phyloP scores from a whole-genome alignment of 2,888 invertebrate genomes.

The Endomychus coccineus region DNA sequence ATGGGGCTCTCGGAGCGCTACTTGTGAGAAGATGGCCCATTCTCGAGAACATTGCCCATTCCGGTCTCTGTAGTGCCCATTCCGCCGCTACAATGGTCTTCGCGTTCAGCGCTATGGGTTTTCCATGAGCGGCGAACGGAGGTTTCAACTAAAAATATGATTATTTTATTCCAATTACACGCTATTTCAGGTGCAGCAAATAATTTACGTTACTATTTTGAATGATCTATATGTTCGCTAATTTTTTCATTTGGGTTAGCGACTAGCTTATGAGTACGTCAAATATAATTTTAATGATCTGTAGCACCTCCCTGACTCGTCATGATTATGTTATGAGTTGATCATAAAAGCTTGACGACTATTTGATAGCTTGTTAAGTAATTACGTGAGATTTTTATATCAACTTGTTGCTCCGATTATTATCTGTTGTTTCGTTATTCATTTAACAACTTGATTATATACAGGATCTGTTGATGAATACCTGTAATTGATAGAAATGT shows the following conservation, averaged over 20 bases:
- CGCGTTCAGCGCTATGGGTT: constrained; percentile 37
- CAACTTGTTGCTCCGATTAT: constrained; percentile 38
- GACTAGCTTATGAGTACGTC: background rate
- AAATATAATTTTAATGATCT: background rate
- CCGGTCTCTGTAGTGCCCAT: constrained; percentile 41
- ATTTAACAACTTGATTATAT: too few species aligned
- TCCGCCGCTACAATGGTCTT: constrained; percentile 40
- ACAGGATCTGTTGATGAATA: too few species aligned
- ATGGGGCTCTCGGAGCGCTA: constrained; percentile 39
- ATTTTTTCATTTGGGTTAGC: background rate
- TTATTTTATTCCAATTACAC: constrained; percentile 33
- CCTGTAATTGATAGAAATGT: too few species aligned
- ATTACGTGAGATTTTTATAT: constrained; percentile 39
- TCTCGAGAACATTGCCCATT: constrained; percentile 41
- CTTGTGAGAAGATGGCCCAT: constrained; percentile 40
- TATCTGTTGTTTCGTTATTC: too few species aligned
- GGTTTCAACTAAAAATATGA: constrained; percentile 25
- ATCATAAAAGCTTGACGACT: constrained; percentile 39
- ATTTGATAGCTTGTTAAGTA: constrained; percentile 38
- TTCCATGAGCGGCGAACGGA: constrained; percentile 34
- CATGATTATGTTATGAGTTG: constrained; percentile 39
- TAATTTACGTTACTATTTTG: too few species aligned
- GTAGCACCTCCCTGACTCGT: background rate
- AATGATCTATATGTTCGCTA: background rate
- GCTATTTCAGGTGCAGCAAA: constrained; percentile 2